phyloP scores from a whole-genome alignment of 2,113 vertebrate species.

The Dicrurus megarhynchus region DNA sequence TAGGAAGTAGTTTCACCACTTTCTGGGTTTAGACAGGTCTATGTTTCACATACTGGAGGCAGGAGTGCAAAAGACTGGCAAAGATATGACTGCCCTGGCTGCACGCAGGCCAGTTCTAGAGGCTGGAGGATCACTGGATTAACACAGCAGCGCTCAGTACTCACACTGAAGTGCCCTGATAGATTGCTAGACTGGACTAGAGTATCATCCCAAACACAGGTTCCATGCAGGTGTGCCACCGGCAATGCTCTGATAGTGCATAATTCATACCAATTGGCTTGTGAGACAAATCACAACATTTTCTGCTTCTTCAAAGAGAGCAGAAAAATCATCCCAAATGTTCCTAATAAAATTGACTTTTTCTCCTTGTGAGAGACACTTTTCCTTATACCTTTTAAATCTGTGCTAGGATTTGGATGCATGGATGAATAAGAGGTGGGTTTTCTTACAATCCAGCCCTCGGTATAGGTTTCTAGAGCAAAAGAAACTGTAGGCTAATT shows the following conservation, averaged over 20 bases:
- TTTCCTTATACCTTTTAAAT: background rate
- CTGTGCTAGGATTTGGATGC: background rate
- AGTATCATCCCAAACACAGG: background rate
- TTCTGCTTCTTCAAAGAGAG: background rate
- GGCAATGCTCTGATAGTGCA: background rate
- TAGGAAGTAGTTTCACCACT: background rate
- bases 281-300: background rate
- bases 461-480: background rate
- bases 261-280: background rate
- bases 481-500: background rate
- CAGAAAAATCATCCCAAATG: background rate
- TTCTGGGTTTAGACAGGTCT: background rate
- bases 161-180: rapidly evolving
- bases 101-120: too few relatives aligned
- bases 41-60: background rate
- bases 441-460: background rate
- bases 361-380: background rate
- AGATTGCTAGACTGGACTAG: too few relatives aligned
- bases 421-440: background rate
- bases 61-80: background rate
- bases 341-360: background rate
- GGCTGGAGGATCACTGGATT: background rate
- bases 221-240: background rate
- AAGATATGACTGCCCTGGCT: background rate
- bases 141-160: rapidly evolving